phyloP scores from a whole-genome alignment of 2,888 invertebrate genomes.

The Micoletzkya japonica region DNA sequence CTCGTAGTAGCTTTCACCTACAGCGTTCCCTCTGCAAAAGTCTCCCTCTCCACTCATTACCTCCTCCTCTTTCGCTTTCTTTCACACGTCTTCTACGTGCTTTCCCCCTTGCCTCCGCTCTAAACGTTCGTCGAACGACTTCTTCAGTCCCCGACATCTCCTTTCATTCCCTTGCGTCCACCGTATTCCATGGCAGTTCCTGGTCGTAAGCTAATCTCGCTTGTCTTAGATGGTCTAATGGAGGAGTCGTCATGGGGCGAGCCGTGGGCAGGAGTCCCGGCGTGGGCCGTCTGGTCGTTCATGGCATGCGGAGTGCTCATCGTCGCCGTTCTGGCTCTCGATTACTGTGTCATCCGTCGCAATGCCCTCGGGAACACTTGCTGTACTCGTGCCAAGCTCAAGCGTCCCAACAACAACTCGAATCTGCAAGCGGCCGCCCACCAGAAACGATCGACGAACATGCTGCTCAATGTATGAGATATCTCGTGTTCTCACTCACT shows the following conservation, averaged over 20 bases:
- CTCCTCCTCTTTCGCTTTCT: background rate
- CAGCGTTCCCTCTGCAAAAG: background rate
- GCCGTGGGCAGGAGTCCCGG: constrained; percentile 41
- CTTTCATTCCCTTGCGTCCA: too few species aligned
- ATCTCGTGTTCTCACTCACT: background rate
- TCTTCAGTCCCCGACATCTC: too few species aligned
- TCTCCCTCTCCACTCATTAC: background rate
- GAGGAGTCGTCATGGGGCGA: constrained; percentile 19
- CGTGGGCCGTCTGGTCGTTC: constrained; percentile 59
- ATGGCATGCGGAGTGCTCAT: constrained; percentile 49
- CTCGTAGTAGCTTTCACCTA: background rate
- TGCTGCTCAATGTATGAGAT: constrained; percentile 52
- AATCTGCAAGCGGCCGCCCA: constrained; percentile 40
- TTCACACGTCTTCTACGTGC: background rate
- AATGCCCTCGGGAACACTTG: constrained; percentile 55
- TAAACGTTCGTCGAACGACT: too few species aligned
- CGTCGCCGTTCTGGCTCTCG: constrained; percentile 53
- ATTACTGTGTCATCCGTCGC: constrained; percentile 57
- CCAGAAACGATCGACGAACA: constrained; percentile 57
- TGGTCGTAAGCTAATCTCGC: too few species aligned
- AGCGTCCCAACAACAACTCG: background rate
- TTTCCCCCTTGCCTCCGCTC: background rate
- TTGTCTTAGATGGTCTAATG: too few species aligned
- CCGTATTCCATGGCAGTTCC: too few species aligned
- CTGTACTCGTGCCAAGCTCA: constrained; percentile 30